Evolutionary conservation across 1,140 invertebrate genomes (phyloP), one percentile per base, ranked within the genome.

Genomic region (Lethrus apterus): DNA sequence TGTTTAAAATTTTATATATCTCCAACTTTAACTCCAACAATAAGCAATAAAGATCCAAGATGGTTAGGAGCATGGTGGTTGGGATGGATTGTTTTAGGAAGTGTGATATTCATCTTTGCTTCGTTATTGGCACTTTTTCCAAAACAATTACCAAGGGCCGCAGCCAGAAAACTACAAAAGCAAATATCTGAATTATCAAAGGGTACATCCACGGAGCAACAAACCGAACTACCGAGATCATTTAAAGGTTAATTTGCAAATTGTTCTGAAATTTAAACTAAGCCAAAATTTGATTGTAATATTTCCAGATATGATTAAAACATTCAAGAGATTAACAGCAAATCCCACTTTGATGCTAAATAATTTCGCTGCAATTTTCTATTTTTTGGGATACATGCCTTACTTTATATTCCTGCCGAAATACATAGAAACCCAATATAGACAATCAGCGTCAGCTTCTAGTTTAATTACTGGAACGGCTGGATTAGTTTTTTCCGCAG

Each of bases 51-150:
- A 52, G 83, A 86, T 69, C 82, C 82, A 1, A 70, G 82, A 48
- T 87, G 83, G 83, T 58, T 85, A 13, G 84, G 84, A 1, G 83
- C 83, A 8, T 87, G 83, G 84, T 87, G 83, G 84, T 52, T 86
- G 18, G 87, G 87, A 15, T 88, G 75, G 84, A 73, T 86, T 19
- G 72, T 85, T 7, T 67, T 84, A 42, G 83, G 78, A n/a, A 58
- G 73, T 0, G 55, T 81, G 2, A 67, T 84, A 0, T 69, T 79
- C n/a, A 40, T 81, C 14, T 78, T 80, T 19, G 74, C 78, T 0
- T 71, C 75, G 4, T 63, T 82, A n/a, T 66, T 83, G 2, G 72
- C 77, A 0, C 65, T 83, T 21, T 82, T 83, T 50, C 81, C 81
- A 4, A 78, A 78, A 57, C 75, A 77, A 1, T 56, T 83, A 21